phyloP scores from a whole-genome alignment of 2,113 vertebrate species.

The Rallus limicola region DNA sequence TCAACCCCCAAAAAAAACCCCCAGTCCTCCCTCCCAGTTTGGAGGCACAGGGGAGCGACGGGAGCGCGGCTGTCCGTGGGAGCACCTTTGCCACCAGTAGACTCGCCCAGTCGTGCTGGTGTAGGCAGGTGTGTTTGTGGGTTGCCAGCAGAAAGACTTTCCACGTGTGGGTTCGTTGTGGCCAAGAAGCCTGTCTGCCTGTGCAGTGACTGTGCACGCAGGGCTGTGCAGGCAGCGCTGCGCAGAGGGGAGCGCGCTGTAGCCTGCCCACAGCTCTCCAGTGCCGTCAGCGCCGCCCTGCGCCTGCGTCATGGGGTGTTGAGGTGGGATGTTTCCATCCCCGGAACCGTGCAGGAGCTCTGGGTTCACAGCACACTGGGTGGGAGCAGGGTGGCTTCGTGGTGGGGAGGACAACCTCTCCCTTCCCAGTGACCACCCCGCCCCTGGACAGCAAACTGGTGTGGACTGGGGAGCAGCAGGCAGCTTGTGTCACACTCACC shows the following conservation, averaged over 20 bases:
- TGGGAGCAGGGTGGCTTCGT: not conserved
- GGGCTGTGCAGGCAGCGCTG: accelerated
- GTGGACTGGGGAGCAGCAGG: not conserved
- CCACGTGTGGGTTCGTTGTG: accelerated
- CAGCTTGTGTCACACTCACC: accelerated
- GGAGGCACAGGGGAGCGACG: not conserved
- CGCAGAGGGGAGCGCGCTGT: not conserved
- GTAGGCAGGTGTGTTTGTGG: not conserved
- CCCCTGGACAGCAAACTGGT: not conserved
- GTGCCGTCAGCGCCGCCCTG: not conserved
- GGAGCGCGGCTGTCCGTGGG: not conserved
- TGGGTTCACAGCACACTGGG: not conserved
- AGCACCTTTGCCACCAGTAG: not conserved
- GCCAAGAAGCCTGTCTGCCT: accelerated
- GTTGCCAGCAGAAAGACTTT: not conserved
- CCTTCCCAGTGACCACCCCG: not conserved
- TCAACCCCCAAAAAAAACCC: not conserved
- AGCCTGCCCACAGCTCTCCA: not conserved
- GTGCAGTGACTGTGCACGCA: accelerated
- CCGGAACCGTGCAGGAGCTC: not conserved
- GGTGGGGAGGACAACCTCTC: not conserved
- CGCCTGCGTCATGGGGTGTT: not conserved
- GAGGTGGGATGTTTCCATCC: accelerated
- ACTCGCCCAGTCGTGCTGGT: accelerated
- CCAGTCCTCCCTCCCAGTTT: accelerated